Evolutionary conservation across 2,888 invertebrate genomes (phyloP).

Genomic region (Ormia ochracea): DNA sequence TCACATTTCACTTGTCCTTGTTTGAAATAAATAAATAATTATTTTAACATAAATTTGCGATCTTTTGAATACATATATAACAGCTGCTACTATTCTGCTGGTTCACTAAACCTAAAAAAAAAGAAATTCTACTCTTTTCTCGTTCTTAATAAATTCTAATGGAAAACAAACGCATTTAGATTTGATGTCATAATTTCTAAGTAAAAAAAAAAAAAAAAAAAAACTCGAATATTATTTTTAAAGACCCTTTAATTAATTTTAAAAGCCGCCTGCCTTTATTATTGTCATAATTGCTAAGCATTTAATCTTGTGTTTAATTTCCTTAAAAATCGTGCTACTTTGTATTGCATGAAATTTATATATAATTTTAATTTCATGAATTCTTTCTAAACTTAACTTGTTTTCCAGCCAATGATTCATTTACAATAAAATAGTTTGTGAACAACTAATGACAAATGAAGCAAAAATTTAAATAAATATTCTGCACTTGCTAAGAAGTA

Average conservation of each 20-base stretch:
- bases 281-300: neutral
- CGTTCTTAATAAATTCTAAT: constrained; percentile 11
- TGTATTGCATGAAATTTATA: constrained; percentile 29
- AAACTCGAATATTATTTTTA: constrained; percentile 2
- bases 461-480: constrained; percentile 41
- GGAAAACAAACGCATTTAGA: neutral
- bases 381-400: constrained; percentile 32
- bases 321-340: constrained; percentile 39
- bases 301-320: constrained; percentile 12
- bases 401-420: constrained; percentile 45
- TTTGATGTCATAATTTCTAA: constrained; percentile 51
- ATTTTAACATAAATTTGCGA: constrained; percentile 49
- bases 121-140: neutral
- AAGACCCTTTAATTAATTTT: constrained; percentile 53
- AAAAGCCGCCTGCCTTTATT: constrained; percentile 49
- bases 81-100: constrained; percentile 40
- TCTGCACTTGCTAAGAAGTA: neutral
- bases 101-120: constrained; percentile 25
- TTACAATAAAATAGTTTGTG: constrained; percentile 2
- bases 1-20: constrained; percentile 39
- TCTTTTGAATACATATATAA: neutral
- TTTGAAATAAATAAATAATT: constrained; percentile 25
- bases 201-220: no score
- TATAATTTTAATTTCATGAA: constrained; percentile 39
- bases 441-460: constrained; percentile 49